Conservation (phyloP, 2,888 invertebrate genomes). For the Corbicula japonica region DNA sequence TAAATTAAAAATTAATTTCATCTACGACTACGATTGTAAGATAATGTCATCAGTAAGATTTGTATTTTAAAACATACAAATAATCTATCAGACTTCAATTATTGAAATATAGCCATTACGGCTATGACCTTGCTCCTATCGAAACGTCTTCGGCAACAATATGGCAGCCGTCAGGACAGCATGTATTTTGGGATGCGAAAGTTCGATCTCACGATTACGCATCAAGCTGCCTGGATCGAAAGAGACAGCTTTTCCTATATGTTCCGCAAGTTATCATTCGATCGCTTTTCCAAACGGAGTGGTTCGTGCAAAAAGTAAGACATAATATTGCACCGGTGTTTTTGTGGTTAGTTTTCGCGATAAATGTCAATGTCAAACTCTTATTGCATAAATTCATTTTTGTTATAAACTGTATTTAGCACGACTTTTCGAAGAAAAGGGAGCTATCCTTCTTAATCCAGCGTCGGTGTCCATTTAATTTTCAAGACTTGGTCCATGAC, state of each 20-base stretch:
- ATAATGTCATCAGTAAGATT: too few species aligned
- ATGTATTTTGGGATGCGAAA: slow-evolving; percentile 62
- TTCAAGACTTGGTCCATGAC: too few species aligned
- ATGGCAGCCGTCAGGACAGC: slow-evolving; percentile 74
- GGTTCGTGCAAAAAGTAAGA: neutral
- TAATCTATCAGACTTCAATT: neutral
- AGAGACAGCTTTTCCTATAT: neutral
- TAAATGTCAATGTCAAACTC: slow-evolving; percentile 32
- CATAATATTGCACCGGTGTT: neutral
- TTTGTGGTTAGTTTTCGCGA: slow-evolving; percentile 30
- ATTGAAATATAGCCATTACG: neutral
- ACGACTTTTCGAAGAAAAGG: too few species aligned
- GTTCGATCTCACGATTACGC: slow-evolving; percentile 21
- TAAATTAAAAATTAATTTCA: too few species aligned
- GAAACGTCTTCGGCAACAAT: slow-evolving; percentile 58
- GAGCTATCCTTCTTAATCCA: too few species aligned
- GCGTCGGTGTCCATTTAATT: too few species aligned
- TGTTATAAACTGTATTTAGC: too few species aligned
- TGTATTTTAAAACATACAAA: too few species aligned
- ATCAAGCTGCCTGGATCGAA: slow-evolving; percentile 22
- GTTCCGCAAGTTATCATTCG: slow-evolving; percentile 2
- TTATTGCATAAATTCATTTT: slow-evolving; percentile 17
- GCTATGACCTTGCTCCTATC: slow-evolving; percentile 54
- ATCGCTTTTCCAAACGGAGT: neutral
- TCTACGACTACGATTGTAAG: too few species aligned